Percentiles rank a stretch among this genome's conserved stretches.
These are phyloP conservation scores for Pemphredon lugubris DNA, from an alignment of 2,888 invertebrate genomes.

Conservation along the genomic window DNA sequence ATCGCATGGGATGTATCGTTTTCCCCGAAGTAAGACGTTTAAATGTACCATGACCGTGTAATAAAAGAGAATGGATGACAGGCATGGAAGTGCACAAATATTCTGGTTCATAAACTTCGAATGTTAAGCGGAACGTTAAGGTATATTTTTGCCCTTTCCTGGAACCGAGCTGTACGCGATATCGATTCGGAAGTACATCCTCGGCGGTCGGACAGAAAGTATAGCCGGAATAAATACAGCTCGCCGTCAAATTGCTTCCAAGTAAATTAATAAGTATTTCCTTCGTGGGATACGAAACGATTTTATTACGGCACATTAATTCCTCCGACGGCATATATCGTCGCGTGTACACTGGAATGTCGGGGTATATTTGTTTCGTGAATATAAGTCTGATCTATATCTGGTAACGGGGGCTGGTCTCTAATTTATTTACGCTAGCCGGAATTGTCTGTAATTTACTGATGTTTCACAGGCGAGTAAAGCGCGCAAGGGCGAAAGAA, in stretches of 20 bases:
- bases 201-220: neutral
- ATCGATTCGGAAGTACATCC: constrained; percentile 29
- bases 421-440: neutral
- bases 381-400: neutral
- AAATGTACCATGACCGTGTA: neutral
- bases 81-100: constrained; percentile 29
- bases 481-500: neutral
- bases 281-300: too few relatives aligned
- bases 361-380: neutral
- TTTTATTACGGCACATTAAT: neutral
- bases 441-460: neutral
- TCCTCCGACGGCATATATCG: neutral
- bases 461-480: neutral
- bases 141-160: constrained; percentile 10
- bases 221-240: constrained; percentile 26
- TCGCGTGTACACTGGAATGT: neutral
- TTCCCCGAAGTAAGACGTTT: neutral
- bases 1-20: constrained; percentile 1
- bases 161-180: constrained; percentile 8
- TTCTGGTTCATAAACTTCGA: constrained; percentile 13
- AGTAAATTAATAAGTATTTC: constrained; percentile 36
- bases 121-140: constrained; percentile 15
- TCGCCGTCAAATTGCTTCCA: constrained; percentile 21
- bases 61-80: constrained; percentile 15
- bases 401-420: neutral